Base-by-base conservation (phyloP, 2,888 invertebrate genomes). In the Epistrophella euchroma region DNA sequence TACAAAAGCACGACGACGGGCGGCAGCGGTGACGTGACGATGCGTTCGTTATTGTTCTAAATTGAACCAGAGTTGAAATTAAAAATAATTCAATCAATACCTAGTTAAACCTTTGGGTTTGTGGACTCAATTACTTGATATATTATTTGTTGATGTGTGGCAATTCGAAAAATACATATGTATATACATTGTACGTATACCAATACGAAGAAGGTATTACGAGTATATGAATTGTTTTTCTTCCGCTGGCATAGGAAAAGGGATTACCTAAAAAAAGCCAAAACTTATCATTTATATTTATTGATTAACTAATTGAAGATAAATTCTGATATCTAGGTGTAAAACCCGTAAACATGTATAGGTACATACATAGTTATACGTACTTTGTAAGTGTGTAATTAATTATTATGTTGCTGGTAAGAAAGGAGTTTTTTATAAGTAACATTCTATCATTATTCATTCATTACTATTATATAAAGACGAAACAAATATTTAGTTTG, bases 1-100 rank as follows among this genome's bases (percentile, higher is more conserved):
- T 28, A 19, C n/a, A n/a, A 25, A 64, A 25, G 10, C 13, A 64
- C 43, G 17, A 64, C 28, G 25, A 45, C 58, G 25, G 17, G n/a
- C n/a, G n/a, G 45, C 43, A 11, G 43, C 25, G 25, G 17, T 35
- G 45, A 37, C 15, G 15, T 35, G 35, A 32, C 47, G 66, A 75
- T 75, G 81, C 81, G 45, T 58, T 79, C 47, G 37, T 15, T 52
- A n/a, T 40, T 60, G 35, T 84, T 52, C 47, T 43, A 35, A 35
- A 35, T 52, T 55, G 35, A 73, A 55, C 55, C 19, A 56, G 11
- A 28, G 45, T 45, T 60, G 55, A 22, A 13, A 72, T 81, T 81
- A 81, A 81, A 86, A 86, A 86, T 81, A 81, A 70, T 76, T 60
- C 74, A 86, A 81, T 81, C 85, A 60, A 86, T 81, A 86, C 40